phyloP scores from a whole-genome alignment of 1,140 invertebrate species.

The Calosoma granatense region DNA sequence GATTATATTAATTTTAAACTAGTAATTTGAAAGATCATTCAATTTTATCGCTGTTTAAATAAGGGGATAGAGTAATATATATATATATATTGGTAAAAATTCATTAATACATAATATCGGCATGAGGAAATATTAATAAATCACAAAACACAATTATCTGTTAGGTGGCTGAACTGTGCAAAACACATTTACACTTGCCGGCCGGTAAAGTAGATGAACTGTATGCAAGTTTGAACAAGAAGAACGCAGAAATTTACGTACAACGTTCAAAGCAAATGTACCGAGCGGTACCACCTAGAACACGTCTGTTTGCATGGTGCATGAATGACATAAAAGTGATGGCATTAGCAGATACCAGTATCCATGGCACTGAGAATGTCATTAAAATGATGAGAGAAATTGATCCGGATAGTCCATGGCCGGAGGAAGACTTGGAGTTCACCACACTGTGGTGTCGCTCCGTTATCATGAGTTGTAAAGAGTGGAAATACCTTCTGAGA shows the following conservation, averaged over 20 bases:
- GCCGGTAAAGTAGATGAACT: slow-evolving; percentile 83
- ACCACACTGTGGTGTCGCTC: slow-evolving; percentile 86
- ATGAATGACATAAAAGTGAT: slow-evolving; percentile 59
- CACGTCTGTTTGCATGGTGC: slow-evolving; percentile 69
- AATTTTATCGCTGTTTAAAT: no score
- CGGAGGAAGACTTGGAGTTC: slow-evolving; percentile 84
- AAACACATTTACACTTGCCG: slow-evolving; percentile 71
- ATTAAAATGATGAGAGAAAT: slow-evolving; percentile 64
- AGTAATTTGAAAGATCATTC: no score
- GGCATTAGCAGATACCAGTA: slow-evolving; percentile 67
- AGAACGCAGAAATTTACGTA: slow-evolving; percentile 92
- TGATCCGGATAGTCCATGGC: slow-evolving; percentile 81
- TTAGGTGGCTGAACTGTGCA: slow-evolving; percentile 58
- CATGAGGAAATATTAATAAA: no score
- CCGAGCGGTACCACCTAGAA: slow-evolving; percentile 56
- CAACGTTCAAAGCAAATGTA: slow-evolving; percentile 79
- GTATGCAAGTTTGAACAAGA: slow-evolving; percentile 72
- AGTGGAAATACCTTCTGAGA: slow-evolving; percentile 81
- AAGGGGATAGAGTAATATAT: no score
- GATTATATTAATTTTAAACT: no score
- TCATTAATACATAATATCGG: no score
- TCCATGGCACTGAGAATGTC: slow-evolving; percentile 75
- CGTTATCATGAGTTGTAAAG: slow-evolving; percentile 66
- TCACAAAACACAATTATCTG: no score
- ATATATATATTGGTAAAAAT: no score